Conservation (phyloP, 2,888 invertebrate species). For the Tetanocera ferruginea region DNA sequence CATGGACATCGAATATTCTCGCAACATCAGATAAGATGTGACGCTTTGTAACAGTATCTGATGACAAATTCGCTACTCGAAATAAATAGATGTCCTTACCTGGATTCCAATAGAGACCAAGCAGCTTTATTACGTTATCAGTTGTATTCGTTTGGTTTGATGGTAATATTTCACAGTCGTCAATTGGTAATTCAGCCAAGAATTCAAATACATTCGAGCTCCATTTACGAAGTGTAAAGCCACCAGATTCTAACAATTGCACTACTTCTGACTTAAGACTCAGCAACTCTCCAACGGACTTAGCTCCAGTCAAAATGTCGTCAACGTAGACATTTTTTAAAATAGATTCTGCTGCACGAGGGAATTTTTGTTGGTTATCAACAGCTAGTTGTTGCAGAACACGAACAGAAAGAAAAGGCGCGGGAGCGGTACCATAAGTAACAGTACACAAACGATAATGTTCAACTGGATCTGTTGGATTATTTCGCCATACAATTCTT, state of each 20-base stretch:
- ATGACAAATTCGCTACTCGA: not conserved
- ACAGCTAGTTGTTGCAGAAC: constrained; percentile 43
- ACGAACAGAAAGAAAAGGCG: constrained; percentile 44
- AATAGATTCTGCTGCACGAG: constrained; percentile 38
- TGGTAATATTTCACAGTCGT: constrained; percentile 14
- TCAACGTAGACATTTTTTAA: constrained; percentile 47
- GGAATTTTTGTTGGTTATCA: constrained; percentile 38
- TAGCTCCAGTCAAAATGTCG: constrained; percentile 43
- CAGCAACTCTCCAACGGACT: constrained; percentile 33
- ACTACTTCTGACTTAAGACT: constrained; percentile 34
- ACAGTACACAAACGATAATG: constrained; percentile 46
- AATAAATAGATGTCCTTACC: constrained; percentile 33
- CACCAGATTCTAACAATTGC: constrained; percentile 21
- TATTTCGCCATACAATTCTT: constrained; percentile 45
- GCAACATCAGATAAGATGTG: constrained; percentile 39
- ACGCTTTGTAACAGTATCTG: constrained; percentile 32
- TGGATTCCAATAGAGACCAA: constrained; percentile 44
- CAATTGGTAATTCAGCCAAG: not conserved
- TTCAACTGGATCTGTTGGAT: constrained; percentile 12
- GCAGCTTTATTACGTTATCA: constrained; percentile 35
- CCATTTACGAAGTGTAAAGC: constrained; percentile 14
- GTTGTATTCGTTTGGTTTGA: constrained; percentile 1
- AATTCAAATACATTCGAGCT: constrained; percentile 15
- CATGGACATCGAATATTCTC: constrained; percentile 43
- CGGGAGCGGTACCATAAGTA: constrained; percentile 46